Conservation (phyloP, 1,140 invertebrate species). For the Odontomachus brunneus region DNA sequence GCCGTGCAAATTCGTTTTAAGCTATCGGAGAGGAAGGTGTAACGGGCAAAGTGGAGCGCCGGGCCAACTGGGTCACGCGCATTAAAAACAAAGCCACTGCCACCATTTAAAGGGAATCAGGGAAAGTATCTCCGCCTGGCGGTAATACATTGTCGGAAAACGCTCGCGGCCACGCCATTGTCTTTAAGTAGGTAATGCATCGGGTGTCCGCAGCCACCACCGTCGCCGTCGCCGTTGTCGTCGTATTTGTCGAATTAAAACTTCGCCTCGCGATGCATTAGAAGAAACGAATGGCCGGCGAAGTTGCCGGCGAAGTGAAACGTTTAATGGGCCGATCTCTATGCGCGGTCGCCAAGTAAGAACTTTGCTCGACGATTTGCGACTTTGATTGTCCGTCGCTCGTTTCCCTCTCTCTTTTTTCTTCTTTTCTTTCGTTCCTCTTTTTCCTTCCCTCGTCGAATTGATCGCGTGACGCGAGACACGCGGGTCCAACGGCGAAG, state of each 20-base stretch:
- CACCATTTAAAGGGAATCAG: slow-evolving; percentile 74
- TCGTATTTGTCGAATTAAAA: slow-evolving; percentile 73
- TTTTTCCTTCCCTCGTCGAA: background rate
- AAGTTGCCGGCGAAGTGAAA: slow-evolving; percentile 7
- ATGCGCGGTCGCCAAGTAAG: background rate
- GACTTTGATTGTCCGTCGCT: slow-evolving; percentile 5
- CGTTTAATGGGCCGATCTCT: slow-evolving; percentile 10
- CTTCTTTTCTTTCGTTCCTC: background rate
- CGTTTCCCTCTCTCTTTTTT: background rate
- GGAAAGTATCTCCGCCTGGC: slow-evolving; percentile 66
- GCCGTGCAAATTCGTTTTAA: slow-evolving; percentile 52
- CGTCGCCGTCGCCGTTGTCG: slow-evolving; percentile 12
- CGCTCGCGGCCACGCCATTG: slow-evolving; percentile 69
- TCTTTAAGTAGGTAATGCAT: slow-evolving; percentile 76
- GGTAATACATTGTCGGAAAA: slow-evolving; percentile 74
- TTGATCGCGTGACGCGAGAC: slow-evolving; percentile 33
- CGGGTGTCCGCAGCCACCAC: slow-evolving; percentile 28
- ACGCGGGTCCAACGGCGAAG: background rate
- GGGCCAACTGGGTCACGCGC: slow-evolving; percentile 74
- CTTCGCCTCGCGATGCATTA: slow-evolving; percentile 58
- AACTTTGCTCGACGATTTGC: slow-evolving; percentile 39
- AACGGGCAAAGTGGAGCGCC: slow-evolving; percentile 62
- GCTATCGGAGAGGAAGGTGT: slow-evolving; percentile 63
- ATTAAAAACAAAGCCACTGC: slow-evolving; percentile 75
- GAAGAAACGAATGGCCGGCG: slow-evolving; percentile 19